Base-by-base conservation (phyloP, 2,113 vertebrate genomes). In the Anoplopoma fimbria region DNA sequence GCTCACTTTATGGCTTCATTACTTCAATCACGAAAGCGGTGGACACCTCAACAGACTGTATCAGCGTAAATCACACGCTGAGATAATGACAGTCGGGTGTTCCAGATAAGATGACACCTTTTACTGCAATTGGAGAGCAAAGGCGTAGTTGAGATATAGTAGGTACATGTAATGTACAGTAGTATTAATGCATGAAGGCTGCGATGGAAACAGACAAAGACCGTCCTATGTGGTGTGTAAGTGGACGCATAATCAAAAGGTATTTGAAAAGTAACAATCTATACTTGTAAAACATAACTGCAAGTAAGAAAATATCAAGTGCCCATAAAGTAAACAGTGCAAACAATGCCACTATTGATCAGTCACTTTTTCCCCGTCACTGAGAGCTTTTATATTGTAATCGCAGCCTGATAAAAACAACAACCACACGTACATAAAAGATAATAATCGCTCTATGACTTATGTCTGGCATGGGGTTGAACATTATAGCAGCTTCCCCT, bases 1-100 rank as follows among this genome's bases (percentile, higher is more conserved):
- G 96, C 96, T 97, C 96, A 95, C 95, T 97, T 98, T 97, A 97
- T 96, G 96, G 95, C 97, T 97, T 98, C 96, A 97, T 98, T 97
- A 98, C 96, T 93, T 95, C 96, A 96, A 97, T 97, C 96, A 96
- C 96, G 97, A 97, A 98, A 98, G 96, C 96, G 93, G 95, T 95
- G 96, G 96, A 96, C 96, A 96, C 96, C 96, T 96, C 95, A 95
- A 95, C 95, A 95, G 95, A 95, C 93, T 87, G 86, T 95, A 96
- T 96, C 95, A 95, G 92, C 96, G 96, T 99, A 96, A 98, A 97
- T 98, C 96, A 97, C 95, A 91, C 93, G 89, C 94, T 94, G 94
- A 95, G 92, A 95, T 96, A 94, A 90, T 84, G 81, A 93, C 95
- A 85, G 95, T 90, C 92, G 92, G 94, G 92, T 62, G 77, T 60